These are phyloP conservation scores for Tinamus guttatus DNA, from an alignment of 2,113 vertebrate species.

Conservation along the genomic window DNA sequence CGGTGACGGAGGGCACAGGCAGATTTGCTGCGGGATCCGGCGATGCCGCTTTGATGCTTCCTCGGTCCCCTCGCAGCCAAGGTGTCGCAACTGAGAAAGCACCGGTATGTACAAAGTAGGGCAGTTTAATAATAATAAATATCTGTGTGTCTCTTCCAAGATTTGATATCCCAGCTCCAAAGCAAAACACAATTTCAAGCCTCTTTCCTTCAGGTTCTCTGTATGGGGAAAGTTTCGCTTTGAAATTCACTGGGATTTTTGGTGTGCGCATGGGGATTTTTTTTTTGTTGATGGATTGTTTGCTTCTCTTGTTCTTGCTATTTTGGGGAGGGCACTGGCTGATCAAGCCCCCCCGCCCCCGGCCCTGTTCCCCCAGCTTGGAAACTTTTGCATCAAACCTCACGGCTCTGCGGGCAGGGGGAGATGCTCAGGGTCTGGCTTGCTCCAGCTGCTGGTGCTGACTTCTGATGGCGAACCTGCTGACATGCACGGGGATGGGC, in stretches of 20 bases:
- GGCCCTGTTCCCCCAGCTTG: background rate
- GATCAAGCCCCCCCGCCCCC: background rate
- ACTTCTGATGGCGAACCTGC: conserved; percentile 96
- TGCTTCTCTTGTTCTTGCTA: background rate
- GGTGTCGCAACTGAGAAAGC: conserved; percentile 51
- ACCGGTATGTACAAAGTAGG: conserved; percentile 59
- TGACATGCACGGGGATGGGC: conserved; percentile 97
- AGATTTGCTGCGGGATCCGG: background rate
- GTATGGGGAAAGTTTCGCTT: background rate
- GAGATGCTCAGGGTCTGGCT: conserved; percentile 85
- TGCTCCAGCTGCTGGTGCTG: conserved; percentile 99
- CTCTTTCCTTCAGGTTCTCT: background rate
- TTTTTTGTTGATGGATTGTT: background rate
- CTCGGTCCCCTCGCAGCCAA: conserved; percentile 67
- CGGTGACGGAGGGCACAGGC: background rate
- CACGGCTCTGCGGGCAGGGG: background rate
- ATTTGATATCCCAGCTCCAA: conserved; percentile 9
- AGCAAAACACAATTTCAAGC: background rate
- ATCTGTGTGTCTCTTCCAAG: conserved; percentile 52
- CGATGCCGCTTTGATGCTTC: background rate
- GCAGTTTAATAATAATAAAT: conserved; percentile 70
- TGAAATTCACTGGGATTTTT: background rate
- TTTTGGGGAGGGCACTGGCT: background rate
- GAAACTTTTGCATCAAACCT: conserved; percentile 15
- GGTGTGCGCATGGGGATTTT: fast-evolving